Base-by-base conservation (phyloP, 1,140 invertebrate genomes). In the Atta cephalotes region DNA sequence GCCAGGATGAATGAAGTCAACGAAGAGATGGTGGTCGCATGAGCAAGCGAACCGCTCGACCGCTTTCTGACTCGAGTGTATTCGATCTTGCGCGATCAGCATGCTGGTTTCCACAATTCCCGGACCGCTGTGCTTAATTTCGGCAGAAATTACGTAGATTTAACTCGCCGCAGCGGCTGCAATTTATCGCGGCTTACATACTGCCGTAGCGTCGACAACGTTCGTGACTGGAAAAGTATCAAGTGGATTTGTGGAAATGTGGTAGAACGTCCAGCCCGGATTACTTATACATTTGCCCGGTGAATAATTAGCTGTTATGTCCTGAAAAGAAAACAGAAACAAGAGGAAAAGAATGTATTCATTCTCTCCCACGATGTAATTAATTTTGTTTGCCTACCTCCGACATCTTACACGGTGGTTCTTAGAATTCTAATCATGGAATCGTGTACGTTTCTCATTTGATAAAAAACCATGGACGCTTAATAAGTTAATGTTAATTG, bases 211-310 rank as follows among this genome's bases (percentile, higher is more conserved):
- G 58, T 62, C 77, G 53, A 74, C 78, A 25, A 45, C 51, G 58
- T 62, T 84, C 70, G 70, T 84, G 68, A 84, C 80, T 74, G 56
- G 80, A 84, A 84, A 84, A 84, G 18, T 84, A 74, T 74, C 58
- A 62, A 63, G 56, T 74, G 80, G 56, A 84, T 62, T 84, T 62
- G 68, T n/a, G 39, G 14, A 53, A 49, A 66, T 31, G 35, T 21
- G 68, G 21, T 18, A 45, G 12, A 28, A 35, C 31, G 39, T 84
- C 39, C 28, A 35, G 39, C 28, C n/a, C 1, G 53, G 70, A 74
- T 84, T 84, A 84, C 39, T 51, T 74, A 51, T 39, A 74, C 68
- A 16, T 35, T 82, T 74, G 25, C 16, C 3, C 39, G 80, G 31
- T 74, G 80, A 84, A 84, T 84, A 84, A 84, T 84, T 84, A 84